A percentile compares a stretch with the other conserved stretches of the same genome.
phyloP scores from a whole-genome alignment of 1,140 invertebrate genomes.

The Trichonephila clavata region DNA sequence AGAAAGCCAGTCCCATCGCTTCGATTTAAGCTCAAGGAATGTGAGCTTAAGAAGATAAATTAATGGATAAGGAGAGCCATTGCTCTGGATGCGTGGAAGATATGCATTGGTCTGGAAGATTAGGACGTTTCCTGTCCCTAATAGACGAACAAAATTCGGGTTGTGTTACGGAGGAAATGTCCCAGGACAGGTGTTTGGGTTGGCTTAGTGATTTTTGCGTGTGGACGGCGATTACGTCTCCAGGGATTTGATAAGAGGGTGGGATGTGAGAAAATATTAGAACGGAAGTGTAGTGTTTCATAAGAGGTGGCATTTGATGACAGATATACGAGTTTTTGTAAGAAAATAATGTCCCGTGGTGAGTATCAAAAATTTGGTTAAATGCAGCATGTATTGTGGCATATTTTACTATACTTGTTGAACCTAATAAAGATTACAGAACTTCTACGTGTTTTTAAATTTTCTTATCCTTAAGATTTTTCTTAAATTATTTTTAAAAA shows the following conservation, averaged over 20 bases:
- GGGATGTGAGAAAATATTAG: constrained; percentile 35
- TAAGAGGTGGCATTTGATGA: background rate
- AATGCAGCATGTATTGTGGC: no score
- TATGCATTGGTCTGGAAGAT: constrained; percentile 18
- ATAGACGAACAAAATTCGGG: constrained; percentile 36
- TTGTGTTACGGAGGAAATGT: constrained; percentile 45
- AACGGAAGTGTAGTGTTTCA: constrained; percentile 13
- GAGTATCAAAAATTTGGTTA: background rate
- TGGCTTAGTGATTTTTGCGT: background rate
- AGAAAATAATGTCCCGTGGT: background rate
- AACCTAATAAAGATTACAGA: no score
- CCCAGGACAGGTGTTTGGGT: constrained; percentile 25
- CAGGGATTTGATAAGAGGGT: constrained; percentile 5
- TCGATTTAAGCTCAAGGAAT: constrained; percentile 55
- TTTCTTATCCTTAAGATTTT: no score
- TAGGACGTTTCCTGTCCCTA: constrained; percentile 56
- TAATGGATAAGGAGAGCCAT: constrained; percentile 56
- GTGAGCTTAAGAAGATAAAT: constrained; percentile 66
- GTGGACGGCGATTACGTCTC: background rate
- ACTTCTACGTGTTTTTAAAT: no score
- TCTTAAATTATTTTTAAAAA: no score
- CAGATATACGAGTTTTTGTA: background rate
- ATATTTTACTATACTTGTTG: no score
- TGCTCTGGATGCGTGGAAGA: background rate
- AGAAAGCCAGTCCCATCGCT: background rate